These are phyloP conservation scores for Trichoplusia ni DNA, from an alignment of 1,140 invertebrate genomes.

Conservation along the genomic window DNA sequence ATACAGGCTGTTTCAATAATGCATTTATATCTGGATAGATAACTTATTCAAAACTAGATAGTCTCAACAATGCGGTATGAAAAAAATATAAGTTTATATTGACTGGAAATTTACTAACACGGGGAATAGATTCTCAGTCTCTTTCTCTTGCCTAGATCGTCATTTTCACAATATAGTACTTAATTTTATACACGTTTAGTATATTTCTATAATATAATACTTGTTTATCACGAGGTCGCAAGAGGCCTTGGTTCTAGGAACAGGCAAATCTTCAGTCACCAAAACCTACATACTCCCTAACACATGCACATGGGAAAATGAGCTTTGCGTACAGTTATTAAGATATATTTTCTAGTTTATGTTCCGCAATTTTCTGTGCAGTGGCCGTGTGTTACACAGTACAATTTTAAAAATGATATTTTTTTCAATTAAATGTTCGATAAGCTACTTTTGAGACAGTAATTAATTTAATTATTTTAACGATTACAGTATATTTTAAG, in stretches of 20 bases:
- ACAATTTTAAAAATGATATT: neutral
- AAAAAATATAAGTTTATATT: too few relatives aligned
- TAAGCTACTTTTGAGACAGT: neutral
- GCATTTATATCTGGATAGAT: too few relatives aligned
- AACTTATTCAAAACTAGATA: too few relatives aligned
- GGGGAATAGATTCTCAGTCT: too few relatives aligned
- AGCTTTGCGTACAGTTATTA: constrained; percentile 6
- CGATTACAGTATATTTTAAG: neutral
- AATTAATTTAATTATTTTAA: neutral
- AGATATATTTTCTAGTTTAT: neutral
- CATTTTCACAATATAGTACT: constrained; percentile 1
- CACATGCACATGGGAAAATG: neutral
- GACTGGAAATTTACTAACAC: too few relatives aligned
- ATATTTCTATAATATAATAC: constrained; percentile 9
- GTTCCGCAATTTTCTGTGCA: neutral
- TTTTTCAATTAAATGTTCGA: too few relatives aligned
- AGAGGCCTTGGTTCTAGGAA: constrained; percentile 42
- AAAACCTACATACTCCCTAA: constrained; percentile 4
- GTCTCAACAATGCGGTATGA: too few relatives aligned
- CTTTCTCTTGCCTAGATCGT: too few relatives aligned
- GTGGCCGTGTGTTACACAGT: constrained; percentile 30
- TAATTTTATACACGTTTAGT: constrained; percentile 17
- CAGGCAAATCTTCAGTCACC: constrained; percentile 37
- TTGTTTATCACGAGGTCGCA: constrained; percentile 35
- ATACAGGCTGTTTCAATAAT: too few relatives aligned